Evolutionary conservation across 2,113 vertebrate species (phyloP).

Genomic region (Carollia perspicillata): DNA sequence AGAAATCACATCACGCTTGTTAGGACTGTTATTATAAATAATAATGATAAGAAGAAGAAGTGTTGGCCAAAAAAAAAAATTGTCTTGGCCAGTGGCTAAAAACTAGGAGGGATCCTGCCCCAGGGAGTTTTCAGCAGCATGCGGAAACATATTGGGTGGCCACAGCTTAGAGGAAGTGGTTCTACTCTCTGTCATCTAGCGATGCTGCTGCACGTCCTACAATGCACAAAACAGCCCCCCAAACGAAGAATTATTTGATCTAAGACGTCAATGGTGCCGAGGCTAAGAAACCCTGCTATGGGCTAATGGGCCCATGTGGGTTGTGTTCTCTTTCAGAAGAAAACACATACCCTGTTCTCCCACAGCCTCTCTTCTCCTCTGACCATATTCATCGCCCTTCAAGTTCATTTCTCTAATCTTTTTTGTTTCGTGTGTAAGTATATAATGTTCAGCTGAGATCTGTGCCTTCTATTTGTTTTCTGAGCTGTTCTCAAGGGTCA

Average conservation of each 20-base stretch:
- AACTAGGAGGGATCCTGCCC: background rate
- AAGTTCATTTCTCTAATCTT: background rate
- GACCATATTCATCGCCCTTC: background rate
- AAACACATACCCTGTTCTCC: background rate
- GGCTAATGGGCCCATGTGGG: background rate
- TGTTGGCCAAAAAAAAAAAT: background rate
- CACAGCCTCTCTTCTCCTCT: background rate
- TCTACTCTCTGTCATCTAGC: background rate
- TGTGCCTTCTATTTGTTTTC: constrained; percentile 56
- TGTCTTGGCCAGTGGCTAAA: background rate
- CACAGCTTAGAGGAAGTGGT: background rate
- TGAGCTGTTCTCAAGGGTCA: constrained; percentile 59
- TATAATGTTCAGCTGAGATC: constrained; percentile 8
- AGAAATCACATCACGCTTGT: background rate
- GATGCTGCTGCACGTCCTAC: background rate
- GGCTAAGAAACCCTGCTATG: background rate
- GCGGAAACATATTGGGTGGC: background rate
- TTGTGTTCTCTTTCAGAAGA: background rate
- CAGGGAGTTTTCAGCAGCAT: background rate
- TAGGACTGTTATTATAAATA: background rate
- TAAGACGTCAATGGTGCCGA: background rate
- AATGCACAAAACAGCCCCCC: background rate
- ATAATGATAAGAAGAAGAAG: background rate
- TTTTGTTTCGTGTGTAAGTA: background rate
- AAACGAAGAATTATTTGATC: background rate